A percentile compares a stretch with the other conserved stretches of the same genome.
Evolutionary conservation across 2,797 vertebrate genomes (phyloP).

Genomic region (Brachyrhaphis roseni): DNA sequence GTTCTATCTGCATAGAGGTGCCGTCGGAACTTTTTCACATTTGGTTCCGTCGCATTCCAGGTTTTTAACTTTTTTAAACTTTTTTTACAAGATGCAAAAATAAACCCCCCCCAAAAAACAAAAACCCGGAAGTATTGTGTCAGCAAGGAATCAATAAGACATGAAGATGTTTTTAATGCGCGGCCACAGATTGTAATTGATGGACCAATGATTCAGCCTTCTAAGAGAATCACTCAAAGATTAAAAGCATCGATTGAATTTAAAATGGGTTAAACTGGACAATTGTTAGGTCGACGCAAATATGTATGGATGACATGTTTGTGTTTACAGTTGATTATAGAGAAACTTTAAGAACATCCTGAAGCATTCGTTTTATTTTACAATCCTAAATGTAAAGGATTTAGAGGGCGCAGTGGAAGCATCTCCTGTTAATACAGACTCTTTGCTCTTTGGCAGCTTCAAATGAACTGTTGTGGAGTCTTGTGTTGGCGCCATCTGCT

Average conservation of each 20-base stretch:
- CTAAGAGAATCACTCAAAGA: neutral
- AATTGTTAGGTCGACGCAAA: neutral
- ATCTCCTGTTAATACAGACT: too few relatives aligned
- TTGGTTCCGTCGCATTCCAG: neutral
- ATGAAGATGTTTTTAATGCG: neutral
- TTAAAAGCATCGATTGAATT: conserved; percentile 8
- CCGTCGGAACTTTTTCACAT: neutral
- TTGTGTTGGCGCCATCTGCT: conserved; percentile 27
- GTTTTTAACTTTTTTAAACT: neutral
- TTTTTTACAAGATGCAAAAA: too few relatives aligned
- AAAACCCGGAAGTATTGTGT: too few relatives aligned
- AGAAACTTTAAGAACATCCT: neutral
- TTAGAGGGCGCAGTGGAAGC: too few relatives aligned
- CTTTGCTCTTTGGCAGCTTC: neutral
- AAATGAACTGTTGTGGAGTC: neutral
- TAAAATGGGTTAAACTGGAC: neutral
- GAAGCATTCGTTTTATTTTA: neutral
- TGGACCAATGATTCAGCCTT: neutral
- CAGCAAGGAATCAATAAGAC: neutral
- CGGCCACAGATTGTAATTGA: neutral
- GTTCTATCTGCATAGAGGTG: neutral
- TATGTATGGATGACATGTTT: neutral
- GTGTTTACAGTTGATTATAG: neutral
- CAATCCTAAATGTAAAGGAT: neutral
- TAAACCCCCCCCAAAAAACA: too few relatives aligned